Evolutionary conservation across 2,113 vertebrate species (phyloP), one percentile per base, ranked within the genome.

Genomic region (Sorex fumeus): DNA sequence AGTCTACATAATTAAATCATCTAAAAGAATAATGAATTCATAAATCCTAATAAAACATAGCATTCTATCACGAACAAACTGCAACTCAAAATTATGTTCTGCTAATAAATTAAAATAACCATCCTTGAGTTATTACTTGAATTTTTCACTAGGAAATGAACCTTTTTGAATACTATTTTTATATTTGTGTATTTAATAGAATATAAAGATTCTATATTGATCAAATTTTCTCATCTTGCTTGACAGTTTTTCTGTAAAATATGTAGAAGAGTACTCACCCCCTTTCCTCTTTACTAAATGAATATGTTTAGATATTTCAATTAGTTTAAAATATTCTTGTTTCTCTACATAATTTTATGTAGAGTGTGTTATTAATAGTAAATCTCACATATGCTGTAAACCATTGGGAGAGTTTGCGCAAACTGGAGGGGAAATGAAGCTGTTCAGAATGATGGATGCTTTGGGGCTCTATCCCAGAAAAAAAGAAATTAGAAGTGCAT

Each of bases 41-140:
- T 82, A 87, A 93, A 87, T 87, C 27, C 30, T 47, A 93, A 60
- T 53, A 91, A 94, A 94, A 66, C 28, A 66, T 71, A 95, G 81
- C 60, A 88, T 79, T 83, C 57, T 66, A 84, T 74, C 47, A 84
- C 87, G 57, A 87, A 53, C 34, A 94, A 91, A 69, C 30, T 78
- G n/a, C 15, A 78, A 28, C 36, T 87, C 77, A 80, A 62, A 89
- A 74, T 80, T 77, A 50, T 66, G 60, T 82, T 84, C 67, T 86
- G 62, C 77, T 85, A 45, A 57, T 67, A 91, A 93, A 84, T 70
- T 64, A 87, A 34, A 81, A 62, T 40, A 81, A 62, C 47, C 45
- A 71, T 78, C 60, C 77, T 80, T 90, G 70, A 76, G 78, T 76
- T 87, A 88, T 87, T 53, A 70, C 40, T 86, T 15, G 32, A 8